phyloP scores from a whole-genome alignment of 2,797 vertebrate genomes.

The Champsocephalus gunnari region DNA sequence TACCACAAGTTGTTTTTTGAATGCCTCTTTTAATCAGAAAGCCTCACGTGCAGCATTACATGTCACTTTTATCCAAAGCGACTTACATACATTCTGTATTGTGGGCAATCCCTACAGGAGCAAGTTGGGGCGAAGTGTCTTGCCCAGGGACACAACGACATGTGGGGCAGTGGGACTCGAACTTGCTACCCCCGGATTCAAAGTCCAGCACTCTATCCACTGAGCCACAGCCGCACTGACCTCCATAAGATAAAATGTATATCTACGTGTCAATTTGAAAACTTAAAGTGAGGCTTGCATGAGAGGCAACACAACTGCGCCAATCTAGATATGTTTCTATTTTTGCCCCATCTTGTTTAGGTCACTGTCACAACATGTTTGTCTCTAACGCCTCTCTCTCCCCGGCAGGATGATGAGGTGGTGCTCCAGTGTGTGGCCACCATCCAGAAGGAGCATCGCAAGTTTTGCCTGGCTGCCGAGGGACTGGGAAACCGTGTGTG shows the following conservation, averaged over 20 bases:
- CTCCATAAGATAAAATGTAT: background rate
- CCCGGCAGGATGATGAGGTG: constrained; percentile 95
- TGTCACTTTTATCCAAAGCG: no score
- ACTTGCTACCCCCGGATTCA: no score
- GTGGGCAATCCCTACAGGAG: no score
- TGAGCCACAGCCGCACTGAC: no score
- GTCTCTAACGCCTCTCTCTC: constrained; percentile 23
- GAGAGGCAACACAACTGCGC: constrained; percentile 7
- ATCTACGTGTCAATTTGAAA: constrained; percentile 4
- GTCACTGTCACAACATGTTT: constrained; percentile 25
- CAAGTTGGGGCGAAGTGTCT: no score
- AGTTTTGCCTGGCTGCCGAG: constrained; percentile 97
- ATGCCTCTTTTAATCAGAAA: background rate
- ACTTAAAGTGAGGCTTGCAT: constrained; percentile 1
- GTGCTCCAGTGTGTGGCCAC: constrained; percentile 95
- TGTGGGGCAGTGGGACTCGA: no score
- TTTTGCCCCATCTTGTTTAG: constrained; percentile 21
- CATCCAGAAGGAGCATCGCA: constrained; percentile 95
- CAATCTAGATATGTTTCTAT: constrained; percentile 11
- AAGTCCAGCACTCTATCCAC: no score
- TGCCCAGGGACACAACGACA: no score
- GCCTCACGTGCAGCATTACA: no score
- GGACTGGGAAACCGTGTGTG: constrained; percentile 97
- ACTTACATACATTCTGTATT: no score
- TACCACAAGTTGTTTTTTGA: background rate